Evolutionary conservation across 1,140 invertebrate genomes (phyloP).

Genomic region (Drosophila sturtevanti): DNA sequence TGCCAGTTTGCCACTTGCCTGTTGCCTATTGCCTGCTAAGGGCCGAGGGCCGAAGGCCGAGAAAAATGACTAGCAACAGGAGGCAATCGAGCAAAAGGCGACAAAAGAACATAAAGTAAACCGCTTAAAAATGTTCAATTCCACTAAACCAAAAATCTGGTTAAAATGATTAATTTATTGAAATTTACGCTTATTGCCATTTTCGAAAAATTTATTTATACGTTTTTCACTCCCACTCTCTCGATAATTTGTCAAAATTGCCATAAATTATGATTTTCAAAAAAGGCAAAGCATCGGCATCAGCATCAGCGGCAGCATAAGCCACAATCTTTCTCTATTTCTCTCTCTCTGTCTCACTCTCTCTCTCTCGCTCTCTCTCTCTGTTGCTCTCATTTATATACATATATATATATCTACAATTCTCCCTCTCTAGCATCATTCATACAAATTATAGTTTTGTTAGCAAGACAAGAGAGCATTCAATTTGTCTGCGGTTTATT

Average conservation of each 20-base stretch:
- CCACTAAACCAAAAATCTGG: constrained; percentile 9
- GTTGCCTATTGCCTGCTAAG: constrained; percentile 2
- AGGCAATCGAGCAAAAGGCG: background rate
- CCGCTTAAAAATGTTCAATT: background rate
- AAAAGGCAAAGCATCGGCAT: constrained; percentile 9
- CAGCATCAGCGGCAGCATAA: too few relatives aligned
- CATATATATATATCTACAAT: too few relatives aligned
- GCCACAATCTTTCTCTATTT: background rate
- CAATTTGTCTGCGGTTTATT: constrained; percentile 62
- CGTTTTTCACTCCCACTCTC: constrained; percentile 45
- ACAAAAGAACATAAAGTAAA: constrained; percentile 2
- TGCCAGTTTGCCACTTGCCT: background rate
- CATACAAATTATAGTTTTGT: constrained; percentile 27
- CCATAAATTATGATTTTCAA: constrained; percentile 75
- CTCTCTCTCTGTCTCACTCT: background rate
- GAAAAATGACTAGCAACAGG: constrained; percentile 21
- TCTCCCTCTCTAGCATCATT: constrained; percentile 6
- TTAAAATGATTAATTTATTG: constrained; percentile 77
- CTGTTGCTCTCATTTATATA: background rate
- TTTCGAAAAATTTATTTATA: constrained; percentile 64
- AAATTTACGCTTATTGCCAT: constrained; percentile 76
- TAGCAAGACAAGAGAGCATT: constrained; percentile 35
- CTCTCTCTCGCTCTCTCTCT: background rate
- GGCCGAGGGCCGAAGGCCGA: background rate
- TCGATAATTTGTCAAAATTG: constrained; percentile 79